Evolutionary conservation across 2,888 invertebrate species (phyloP).

Genomic region (Melanotus villosus): DNA sequence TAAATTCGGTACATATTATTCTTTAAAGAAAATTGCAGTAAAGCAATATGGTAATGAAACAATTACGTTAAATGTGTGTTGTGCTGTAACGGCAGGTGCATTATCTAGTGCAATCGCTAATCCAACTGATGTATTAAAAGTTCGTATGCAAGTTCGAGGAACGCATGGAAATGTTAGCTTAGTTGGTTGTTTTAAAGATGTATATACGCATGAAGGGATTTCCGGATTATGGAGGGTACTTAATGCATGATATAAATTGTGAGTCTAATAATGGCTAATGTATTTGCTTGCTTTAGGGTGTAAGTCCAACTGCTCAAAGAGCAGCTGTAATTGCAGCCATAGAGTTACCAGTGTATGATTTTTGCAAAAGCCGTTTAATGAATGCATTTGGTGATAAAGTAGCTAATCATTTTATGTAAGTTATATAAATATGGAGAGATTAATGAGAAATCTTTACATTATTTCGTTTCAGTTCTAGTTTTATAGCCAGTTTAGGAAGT

Average conservation of each 20-base stretch:
- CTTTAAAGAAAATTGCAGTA: slow-evolving; percentile 81
- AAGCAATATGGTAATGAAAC: slow-evolving; percentile 72
- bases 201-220: slow-evolving; percentile 87
- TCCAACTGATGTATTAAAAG: slow-evolving; percentile 96
- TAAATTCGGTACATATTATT: slow-evolving; percentile 96
- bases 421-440: slow-evolving; percentile 50
- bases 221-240: slow-evolving; percentile 92
- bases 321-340: slow-evolving; percentile 95
- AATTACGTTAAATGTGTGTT: slow-evolving; percentile 81
- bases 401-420: slow-evolving; percentile 89
- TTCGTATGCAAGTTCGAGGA: slow-evolving; percentile 91
- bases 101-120: slow-evolving; percentile 95
- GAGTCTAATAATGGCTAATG: background rate
- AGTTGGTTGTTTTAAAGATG: slow-evolving; percentile 84
- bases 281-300: slow-evolving; percentile 76
- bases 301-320: slow-evolving; percentile 92
- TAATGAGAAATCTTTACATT: slow-evolving; percentile 4
- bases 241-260: slow-evolving; percentile 49
- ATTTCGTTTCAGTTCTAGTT: slow-evolving; percentile 82
- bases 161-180: slow-evolving; percentile 71
- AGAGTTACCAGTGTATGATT: slow-evolving; percentile 94
- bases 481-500: slow-evolving; percentile 92
- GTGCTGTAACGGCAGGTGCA: slow-evolving; percentile 90
- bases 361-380: slow-evolving; percentile 83
- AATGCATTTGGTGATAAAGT: slow-evolving; percentile 83